These are phyloP conservation scores for Cheilosia grossa DNA, from an alignment of 2,888 invertebrate species.

Conservation along the genomic window DNA sequence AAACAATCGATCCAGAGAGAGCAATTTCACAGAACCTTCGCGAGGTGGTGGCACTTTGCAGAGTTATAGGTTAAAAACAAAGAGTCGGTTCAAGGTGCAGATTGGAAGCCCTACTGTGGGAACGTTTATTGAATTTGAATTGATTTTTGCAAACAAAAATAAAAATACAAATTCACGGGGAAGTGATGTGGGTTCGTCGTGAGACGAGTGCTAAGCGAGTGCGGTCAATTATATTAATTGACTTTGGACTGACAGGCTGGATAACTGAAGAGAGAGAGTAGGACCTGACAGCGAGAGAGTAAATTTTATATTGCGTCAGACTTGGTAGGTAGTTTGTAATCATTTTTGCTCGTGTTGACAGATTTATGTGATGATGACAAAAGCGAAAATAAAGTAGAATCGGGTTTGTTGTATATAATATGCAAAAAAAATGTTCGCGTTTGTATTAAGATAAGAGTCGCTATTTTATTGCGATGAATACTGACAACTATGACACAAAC, in stretches of 20 bases:
- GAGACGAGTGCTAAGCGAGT: constrained; percentile 54
- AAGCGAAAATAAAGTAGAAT: neutral
- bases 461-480: too few species aligned
- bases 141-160: constrained; percentile 32
- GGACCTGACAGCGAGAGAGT: neutral
- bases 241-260: constrained; percentile 51
- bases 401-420: too few species aligned
- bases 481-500: too few species aligned
- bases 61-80: neutral
- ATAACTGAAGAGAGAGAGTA: constrained; percentile 10
- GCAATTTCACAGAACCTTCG: constrained; percentile 20
- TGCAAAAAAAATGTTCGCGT: too few species aligned
- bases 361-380: constrained; percentile 14
- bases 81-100: constrained; percentile 16
- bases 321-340: neutral
- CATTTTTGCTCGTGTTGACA: constrained; percentile 16
- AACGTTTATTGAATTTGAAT: constrained; percentile 60
- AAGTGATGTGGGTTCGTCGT: constrained; percentile 52
- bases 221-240: constrained; percentile 66
- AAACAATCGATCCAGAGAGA: constrained; percentile 41
- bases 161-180: constrained; percentile 24
- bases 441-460: too few species aligned
- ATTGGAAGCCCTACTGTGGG: constrained; percentile 42
- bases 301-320: neutral
- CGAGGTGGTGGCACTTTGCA: constrained; percentile 12